Base-by-base conservation (phyloP, 2,113 vertebrate genomes). In the Lagopus muta region DNA sequence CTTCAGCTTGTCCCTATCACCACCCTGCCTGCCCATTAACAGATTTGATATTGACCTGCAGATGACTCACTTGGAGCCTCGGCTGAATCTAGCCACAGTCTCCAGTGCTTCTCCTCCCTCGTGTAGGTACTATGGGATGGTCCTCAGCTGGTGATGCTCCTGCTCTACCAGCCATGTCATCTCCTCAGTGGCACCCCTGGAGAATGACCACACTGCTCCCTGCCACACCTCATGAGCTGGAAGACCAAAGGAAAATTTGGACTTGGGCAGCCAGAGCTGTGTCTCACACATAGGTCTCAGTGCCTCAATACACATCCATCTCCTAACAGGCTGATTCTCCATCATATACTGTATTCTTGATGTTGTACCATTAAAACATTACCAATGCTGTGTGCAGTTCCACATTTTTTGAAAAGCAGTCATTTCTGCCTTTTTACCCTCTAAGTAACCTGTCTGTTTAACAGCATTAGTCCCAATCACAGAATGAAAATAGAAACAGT, bases 1-100 rank as follows among this genome's bases (percentile, higher is more conserved):
- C 34, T 10, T 34, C 34, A 20, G 34, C 28, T 34, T 25, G 38
- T 38, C 43, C 38, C 15, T 2, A 2, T 40, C 48, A 42, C 13
- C 11, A 2, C 2, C 84, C 66, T 72, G 45, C 13, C n/a, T 43
- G 45, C 22, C 0, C 0, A 25, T 20, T 24, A 19, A 43, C 10
- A n/a, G 30, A 42, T 30, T 25, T 30, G 45, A 5, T 36, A 32
- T 13, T n/a, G 32, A 58, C 32, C 57, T 21, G 19, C 57, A 34
- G 57, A 58, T 21, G 57, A 58, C 57, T 58, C 32, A n/a, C 32
- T n/a, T n/a, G 32, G 32, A 58, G 57, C 18, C 36, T 40, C 11
- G 13, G 9, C 22, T 36, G 36, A 62, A 62, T 10, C 61, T 38
- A 62, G 36, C 36, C 36, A 62, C 24, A 25, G 11, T 25, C 36